phyloP scores from a whole-genome alignment of 2,113 vertebrate genomes.

The Verasper variegatus region DNA sequence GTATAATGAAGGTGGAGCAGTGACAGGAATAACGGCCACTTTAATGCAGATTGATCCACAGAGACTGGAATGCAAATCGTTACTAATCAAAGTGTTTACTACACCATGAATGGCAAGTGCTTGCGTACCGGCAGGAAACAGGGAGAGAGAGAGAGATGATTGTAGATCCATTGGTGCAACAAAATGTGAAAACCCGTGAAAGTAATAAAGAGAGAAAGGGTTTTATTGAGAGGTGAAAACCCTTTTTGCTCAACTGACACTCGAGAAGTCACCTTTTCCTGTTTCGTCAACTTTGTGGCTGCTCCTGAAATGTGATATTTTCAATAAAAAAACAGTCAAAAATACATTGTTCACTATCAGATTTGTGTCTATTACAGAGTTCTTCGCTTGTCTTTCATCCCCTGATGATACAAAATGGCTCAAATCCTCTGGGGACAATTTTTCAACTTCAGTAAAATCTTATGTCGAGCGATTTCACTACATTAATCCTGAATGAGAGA shows the following conservation, averaged over 20 bases:
- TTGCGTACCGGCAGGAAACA: constrained; percentile 22
- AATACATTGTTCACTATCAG: too few relatives aligned
- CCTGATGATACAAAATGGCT: too few relatives aligned
- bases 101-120: constrained; percentile 41
- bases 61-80: constrained; percentile 61
- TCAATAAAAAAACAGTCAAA: too few relatives aligned
- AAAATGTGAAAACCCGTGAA: constrained; percentile 1
- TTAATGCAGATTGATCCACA: constrained; percentile 62
- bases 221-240: too few relatives aligned
- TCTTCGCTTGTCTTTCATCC: too few relatives aligned
- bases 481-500: constrained; percentile 8
- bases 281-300: not conserved
- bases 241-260: not conserved
- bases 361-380: too few relatives aligned
- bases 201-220: not conserved
- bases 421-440: too few relatives aligned
- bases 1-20: constrained; percentile 51
- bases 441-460: not conserved
- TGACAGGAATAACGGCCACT: constrained; percentile 46
- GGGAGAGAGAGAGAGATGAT: constrained; percentile 12
- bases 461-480: not conserved
- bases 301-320: too few relatives aligned
- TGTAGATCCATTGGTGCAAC: constrained; percentile 4
- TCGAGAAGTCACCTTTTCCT: not conserved
- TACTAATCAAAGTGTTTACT: constrained; percentile 71